Conservation (phyloP, 1,140 invertebrate species). For the Diprion similis region DNA sequence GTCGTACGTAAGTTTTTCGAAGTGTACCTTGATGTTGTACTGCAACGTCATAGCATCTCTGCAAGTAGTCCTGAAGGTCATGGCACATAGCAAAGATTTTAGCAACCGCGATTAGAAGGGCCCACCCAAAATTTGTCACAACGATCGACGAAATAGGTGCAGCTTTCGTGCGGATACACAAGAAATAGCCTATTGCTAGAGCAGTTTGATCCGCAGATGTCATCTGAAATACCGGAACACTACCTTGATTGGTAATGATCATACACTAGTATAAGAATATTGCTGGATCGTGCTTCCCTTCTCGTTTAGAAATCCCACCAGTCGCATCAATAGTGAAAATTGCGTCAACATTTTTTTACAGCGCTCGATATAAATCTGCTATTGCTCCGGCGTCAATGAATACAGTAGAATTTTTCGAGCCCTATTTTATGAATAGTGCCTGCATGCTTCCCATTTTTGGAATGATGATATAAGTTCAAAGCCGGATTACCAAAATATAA, state of each 20-base stretch:
- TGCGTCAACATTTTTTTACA: slow-evolving; percentile 22
- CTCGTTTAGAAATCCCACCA: slow-evolving; percentile 21
- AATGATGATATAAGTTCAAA: slow-evolving; percentile 14
- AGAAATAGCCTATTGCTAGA: slow-evolving; percentile 22
- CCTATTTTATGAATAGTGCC: slow-evolving; percentile 17
- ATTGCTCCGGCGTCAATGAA: slow-evolving; percentile 19
- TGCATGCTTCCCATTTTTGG: slow-evolving; percentile 10
- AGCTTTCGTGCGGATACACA: slow-evolving; percentile 21
- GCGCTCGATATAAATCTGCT: slow-evolving; percentile 27
- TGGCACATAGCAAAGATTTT: slow-evolving; percentile 24
- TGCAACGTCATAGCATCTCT: slow-evolving; percentile 24
- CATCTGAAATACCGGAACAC: slow-evolving; percentile 31
- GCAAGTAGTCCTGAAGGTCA: slow-evolving; percentile 22
- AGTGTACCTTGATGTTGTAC: slow-evolving; percentile 1
- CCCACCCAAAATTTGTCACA: slow-evolving; percentile 23
- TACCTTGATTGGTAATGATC: slow-evolving; percentile 23
- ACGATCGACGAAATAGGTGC: slow-evolving; percentile 24
- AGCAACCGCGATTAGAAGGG: slow-evolving; percentile 21
- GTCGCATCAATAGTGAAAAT: slow-evolving; percentile 27
- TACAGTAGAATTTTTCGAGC: slow-evolving; percentile 18
- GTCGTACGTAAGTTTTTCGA: slow-evolving; percentile 21
- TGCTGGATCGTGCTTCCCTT: slow-evolving; percentile 8
- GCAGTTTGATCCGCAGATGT: slow-evolving; percentile 26
- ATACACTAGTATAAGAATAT: slow-evolving; percentile 30
- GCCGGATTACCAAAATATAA: slow-evolving; percentile 16